phyloP scores from a whole-genome alignment of 2,113 vertebrate species.

The Spheniscus mendiculus region DNA sequence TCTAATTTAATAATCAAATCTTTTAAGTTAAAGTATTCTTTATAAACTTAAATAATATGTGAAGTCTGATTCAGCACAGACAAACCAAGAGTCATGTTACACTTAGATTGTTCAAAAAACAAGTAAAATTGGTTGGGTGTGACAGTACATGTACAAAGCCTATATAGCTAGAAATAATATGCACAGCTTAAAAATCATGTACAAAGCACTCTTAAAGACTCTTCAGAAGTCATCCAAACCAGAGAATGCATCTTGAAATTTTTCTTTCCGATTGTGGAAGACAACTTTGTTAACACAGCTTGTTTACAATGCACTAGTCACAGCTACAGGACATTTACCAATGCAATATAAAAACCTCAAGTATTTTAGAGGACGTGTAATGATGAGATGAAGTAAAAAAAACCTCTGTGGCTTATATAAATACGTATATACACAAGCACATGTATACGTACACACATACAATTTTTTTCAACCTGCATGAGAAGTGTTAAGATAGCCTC shows the following conservation, averaged over 20 bases:
- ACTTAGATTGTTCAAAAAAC: background rate
- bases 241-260: conserved; percentile 9
- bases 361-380: conserved; percentile 32
- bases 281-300: background rate
- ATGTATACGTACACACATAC: conserved; percentile 22
- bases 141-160: conserved; percentile 24
- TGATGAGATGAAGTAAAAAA: conserved; percentile 35
- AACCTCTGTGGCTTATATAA: background rate
- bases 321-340: conserved; percentile 31
- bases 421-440: conserved; percentile 32
- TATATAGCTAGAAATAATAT: conserved; percentile 32
- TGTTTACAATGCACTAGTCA: conserved; percentile 33
- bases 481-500: conserved; percentile 46
- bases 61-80: background rate
- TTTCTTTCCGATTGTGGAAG: background rate
- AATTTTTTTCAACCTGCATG: conserved; percentile 18
- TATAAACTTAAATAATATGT: background rate
- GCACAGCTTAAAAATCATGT: background rate
- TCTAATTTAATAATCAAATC: background rate
- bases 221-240: conserved; percentile 50
- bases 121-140: background rate
- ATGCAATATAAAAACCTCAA: conserved; percentile 49
- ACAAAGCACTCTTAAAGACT: conserved; percentile 37
- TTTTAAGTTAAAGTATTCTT: background rate
- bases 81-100: conserved; percentile 22